Evolutionary conservation across 2,113 vertebrate genomes (phyloP).

Genomic region (Myrmophylax atrothorax): DNA sequence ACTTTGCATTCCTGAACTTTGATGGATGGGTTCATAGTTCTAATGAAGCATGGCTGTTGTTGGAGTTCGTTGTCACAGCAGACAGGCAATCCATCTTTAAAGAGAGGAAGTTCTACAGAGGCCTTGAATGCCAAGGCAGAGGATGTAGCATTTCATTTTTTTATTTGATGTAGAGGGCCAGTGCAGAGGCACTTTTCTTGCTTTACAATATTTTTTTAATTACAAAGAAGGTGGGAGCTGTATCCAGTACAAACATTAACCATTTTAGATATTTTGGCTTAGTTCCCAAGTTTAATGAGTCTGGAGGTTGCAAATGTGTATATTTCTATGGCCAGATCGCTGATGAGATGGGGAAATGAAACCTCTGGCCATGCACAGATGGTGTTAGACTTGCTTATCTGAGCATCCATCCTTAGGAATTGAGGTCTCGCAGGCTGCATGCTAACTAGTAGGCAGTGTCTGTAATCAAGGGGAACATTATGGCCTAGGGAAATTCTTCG

Average conservation of each 20-base stretch:
- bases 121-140: not conserved
- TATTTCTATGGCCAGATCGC: not conserved
- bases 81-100: not conserved
- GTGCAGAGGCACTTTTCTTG: not conserved
- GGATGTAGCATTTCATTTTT: not conserved
- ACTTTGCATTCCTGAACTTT: not conserved
- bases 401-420: not conserved
- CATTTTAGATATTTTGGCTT: not conserved
- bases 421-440: not conserved
- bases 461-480: not conserved
- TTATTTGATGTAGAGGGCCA: not conserved
- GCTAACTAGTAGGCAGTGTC: not conserved
- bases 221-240: not conserved
- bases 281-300: not conserved
- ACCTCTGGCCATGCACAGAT: not conserved
- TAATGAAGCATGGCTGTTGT: not conserved
- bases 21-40: not conserved
- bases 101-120: not conserved
- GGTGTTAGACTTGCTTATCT: not conserved
- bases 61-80: slow-evolving; percentile 3
- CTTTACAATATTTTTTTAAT: not conserved
- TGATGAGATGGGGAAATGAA: not conserved
- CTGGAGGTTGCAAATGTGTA: not conserved
- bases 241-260: not conserved
- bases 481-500: not conserved